Conservation (phyloP, 2,888 invertebrate species). For the Erebia epiphron region DNA sequence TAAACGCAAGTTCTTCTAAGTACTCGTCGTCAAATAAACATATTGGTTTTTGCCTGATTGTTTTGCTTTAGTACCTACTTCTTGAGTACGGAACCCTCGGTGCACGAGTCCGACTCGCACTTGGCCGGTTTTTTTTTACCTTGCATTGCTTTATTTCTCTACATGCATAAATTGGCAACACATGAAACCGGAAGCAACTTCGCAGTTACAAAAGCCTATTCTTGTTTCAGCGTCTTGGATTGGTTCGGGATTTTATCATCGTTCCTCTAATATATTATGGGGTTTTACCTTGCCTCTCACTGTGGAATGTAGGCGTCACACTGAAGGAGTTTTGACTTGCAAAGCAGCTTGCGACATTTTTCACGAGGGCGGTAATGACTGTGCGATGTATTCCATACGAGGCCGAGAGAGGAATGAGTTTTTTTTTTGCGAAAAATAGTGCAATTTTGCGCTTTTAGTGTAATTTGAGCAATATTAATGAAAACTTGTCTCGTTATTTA, state of each 20-base stretch:
- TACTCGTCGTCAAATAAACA: too few species aligned
- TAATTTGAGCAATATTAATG: not conserved
- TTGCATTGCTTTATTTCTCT: too few species aligned
- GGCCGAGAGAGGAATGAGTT: conserved; percentile 50
- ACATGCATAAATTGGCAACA: too few species aligned
- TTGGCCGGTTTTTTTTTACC: too few species aligned
- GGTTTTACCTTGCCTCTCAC: conserved; percentile 41
- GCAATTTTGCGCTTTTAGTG: not conserved
- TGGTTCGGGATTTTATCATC: conserved; percentile 14
- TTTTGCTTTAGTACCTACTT: too few species aligned
- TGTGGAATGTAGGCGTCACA: conserved; percentile 44
- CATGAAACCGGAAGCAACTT: too few species aligned
- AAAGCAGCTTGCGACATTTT: conserved; percentile 78
- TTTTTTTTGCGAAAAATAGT: not conserved
- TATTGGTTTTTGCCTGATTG: too few species aligned
- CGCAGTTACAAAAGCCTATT: too few species aligned
- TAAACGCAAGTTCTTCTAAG: too few species aligned
- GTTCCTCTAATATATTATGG: conserved; percentile 29
- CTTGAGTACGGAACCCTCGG: too few species aligned
- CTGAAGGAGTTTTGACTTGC: conserved; percentile 78
- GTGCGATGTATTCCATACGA: conserved; percentile 66
- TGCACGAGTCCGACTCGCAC: too few species aligned
- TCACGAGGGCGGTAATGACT: conserved; percentile 80
- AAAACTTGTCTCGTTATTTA: conserved; percentile 27
- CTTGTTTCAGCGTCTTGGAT: not conserved